Base-by-base conservation (phyloP, 2,797 vertebrate species). In the Botia kubotai region DNA sequence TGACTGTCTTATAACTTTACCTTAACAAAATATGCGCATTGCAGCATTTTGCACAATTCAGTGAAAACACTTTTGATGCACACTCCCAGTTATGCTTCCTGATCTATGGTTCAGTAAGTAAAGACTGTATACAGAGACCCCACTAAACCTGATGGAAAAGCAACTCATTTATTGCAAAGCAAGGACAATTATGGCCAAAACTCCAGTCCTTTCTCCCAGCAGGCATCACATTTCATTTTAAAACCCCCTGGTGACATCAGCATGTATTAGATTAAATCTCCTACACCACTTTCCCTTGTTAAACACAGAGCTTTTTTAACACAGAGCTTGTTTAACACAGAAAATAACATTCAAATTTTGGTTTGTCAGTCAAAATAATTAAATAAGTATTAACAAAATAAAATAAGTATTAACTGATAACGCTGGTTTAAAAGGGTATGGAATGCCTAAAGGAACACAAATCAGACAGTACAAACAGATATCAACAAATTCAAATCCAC, bases 21-120 rank as follows among this genome's bases (percentile, higher is more conserved):
- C 16, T 6, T 21, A 0, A 8, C 12, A 52, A 75, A 63, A 63
- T 50, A 19, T 75, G n/a, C 2, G 12, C 26, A 36, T 11, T 36
- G 7, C 1, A 55, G 23, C n/a, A 53, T 11, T 17, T 8, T 39
- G 4, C 14, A 43, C 33, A 26, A 13, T 43, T n/a, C 0, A 7
- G 17, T n/a, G 10, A 8, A 66, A n/a, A 39, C 48, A n/a, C 3
- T 43, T 67, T 55, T 57, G 11, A 78, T 19, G 7, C 1, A 4
- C 7, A 16, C 2, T 71, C 55, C 17, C 36, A 23, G 68, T 79
- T 72, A 69, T 26, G 48, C 46, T 79, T 19, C 67, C 75, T 77
- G 75, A 77, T 77, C n/a, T 77, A 21, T 65, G 48, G 69, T 65
- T 65, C 48, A 79, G 43, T 65, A 72, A 79, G 77, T 58, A 65